Percentiles rank a stretch among this genome's conserved stretches.
Conservation (phyloP, 2,113 vertebrate species). For the Callionymus lyra region DNA sequence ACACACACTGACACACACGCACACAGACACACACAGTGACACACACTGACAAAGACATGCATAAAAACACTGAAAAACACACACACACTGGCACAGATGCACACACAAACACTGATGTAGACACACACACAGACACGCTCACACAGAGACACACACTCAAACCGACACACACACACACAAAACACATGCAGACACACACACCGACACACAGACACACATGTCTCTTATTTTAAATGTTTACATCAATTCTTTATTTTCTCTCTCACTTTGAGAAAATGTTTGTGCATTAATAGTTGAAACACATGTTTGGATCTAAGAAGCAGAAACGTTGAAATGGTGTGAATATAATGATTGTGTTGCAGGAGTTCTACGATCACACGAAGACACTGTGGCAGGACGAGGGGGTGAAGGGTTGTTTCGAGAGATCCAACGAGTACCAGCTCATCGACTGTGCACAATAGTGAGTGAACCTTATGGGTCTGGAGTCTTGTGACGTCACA, state of each 20-base stretch:
- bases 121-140: slow-evolving; percentile 13
- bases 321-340: too few species aligned
- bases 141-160: slow-evolving; percentile 11
- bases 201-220: slow-evolving; percentile 7
- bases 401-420: slow-evolving; percentile 89
- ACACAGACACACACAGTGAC: too few species aligned
- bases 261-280: not conserved
- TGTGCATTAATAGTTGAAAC: not conserved
- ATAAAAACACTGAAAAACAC: too few species aligned
- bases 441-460: slow-evolving; percentile 98
- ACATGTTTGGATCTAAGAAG: too few species aligned
- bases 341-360: too few species aligned
- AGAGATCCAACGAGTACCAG: slow-evolving; percentile 97
- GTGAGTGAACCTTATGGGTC: slow-evolving; percentile 80
- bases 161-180: too few species aligned
- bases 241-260: not conserved
- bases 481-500: too few species aligned
- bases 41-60: too few species aligned
- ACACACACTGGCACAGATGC: too few species aligned
- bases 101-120: too few species aligned
- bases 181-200: slow-evolving; percentile 20
- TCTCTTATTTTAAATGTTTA: not conserved
- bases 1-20: too few species aligned
- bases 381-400: slow-evolving; percentile 95
- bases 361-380: slow-evolving; percentile 96